Evolutionary conservation across 2,888 invertebrate genomes (phyloP).

Genomic region (Spodoptera picta): DNA sequence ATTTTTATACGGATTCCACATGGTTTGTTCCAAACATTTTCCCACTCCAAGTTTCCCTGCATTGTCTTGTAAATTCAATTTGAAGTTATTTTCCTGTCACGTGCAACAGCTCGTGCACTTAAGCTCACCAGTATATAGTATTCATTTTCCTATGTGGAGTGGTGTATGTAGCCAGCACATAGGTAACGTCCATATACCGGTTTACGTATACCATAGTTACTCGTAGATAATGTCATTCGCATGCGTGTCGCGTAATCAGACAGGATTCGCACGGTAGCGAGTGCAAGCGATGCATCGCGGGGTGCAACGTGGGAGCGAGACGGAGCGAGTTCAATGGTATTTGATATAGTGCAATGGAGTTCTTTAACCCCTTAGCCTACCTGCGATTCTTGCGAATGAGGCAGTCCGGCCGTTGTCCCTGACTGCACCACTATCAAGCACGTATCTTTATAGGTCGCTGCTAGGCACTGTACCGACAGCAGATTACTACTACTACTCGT

Average conservation of each 20-base stretch:
- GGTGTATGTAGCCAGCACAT: slow-evolving; percentile 48
- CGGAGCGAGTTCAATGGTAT: slow-evolving; percentile 87
- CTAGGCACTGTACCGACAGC: slow-evolving; percentile 75
- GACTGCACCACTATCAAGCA: slow-evolving; percentile 82
- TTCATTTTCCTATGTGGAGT: slow-evolving; percentile 47
- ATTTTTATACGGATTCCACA: neutral
- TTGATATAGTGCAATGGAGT: slow-evolving; percentile 88
- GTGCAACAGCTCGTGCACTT: slow-evolving; percentile 26
- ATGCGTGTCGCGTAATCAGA: slow-evolving; percentile 85
- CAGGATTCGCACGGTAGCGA: slow-evolving; percentile 86
- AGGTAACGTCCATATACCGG: slow-evolving; percentile 68
- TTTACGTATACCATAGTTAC: slow-evolving; percentile 72
- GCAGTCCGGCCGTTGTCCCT: slow-evolving; percentile 88
- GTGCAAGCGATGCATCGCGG: slow-evolving; percentile 77
- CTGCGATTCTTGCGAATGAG: slow-evolving; percentile 88
- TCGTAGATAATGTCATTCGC: slow-evolving; percentile 83
- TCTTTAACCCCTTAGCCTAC: slow-evolving; percentile 89
- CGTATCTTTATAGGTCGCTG: slow-evolving; percentile 87
- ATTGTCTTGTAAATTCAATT: slow-evolving; percentile 25
- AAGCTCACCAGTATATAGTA: slow-evolving; percentile 26
- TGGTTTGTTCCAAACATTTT: slow-evolving; percentile 6
- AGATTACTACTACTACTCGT: slow-evolving; percentile 39
- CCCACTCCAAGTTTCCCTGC: slow-evolving; percentile 12
- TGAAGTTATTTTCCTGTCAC: slow-evolving; percentile 36
- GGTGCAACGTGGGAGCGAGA: slow-evolving; percentile 81